Conservation (phyloP, 1,140 invertebrate species). For the Callitettix versicolor region DNA sequence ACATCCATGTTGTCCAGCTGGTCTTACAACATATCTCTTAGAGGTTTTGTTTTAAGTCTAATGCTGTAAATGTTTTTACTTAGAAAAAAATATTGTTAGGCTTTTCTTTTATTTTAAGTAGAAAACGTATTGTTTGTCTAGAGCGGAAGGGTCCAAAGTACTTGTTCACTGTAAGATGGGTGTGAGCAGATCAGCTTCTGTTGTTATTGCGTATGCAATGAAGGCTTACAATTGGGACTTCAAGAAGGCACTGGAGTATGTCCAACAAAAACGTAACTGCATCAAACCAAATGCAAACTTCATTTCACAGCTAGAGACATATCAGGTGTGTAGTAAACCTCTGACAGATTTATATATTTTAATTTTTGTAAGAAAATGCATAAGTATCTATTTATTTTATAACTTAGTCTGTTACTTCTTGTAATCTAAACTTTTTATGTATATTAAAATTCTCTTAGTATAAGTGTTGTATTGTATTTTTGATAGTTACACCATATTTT, state of each 20-base stretch:
- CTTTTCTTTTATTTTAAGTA: too few species aligned
- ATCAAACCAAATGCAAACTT: conserved; percentile 95
- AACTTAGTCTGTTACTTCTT: background rate
- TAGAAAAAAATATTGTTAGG: too few species aligned
- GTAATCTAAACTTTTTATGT: too few species aligned
- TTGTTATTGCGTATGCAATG: conserved; percentile 96
- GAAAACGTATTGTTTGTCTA: conserved; percentile 35
- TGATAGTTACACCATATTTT: too few species aligned
- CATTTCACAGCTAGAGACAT: conserved; percentile 85
- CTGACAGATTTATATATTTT: background rate
- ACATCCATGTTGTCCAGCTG: too few species aligned
- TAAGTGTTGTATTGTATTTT: too few species aligned
- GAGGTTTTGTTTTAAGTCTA: too few species aligned
- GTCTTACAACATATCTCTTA: too few species aligned
- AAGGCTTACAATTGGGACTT: conserved; percentile 93
- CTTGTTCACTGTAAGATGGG: conserved; percentile 99
- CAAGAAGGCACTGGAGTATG: conserved; percentile 76
- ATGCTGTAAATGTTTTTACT: too few species aligned
- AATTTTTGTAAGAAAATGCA: background rate
- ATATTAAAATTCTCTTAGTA: too few species aligned
- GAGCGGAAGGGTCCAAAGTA: conserved; percentile 79
- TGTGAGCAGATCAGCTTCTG: conserved; percentile 93
- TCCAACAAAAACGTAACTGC: conserved; percentile 80
- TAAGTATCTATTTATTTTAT: conserved; percentile 1
- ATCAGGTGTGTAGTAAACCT: conserved; percentile 48